Evolutionary conservation across 2,113 vertebrate genomes (phyloP), one percentile per base, ranked within the genome.

Genomic region (Heloderma charlesbogerti): DNA sequence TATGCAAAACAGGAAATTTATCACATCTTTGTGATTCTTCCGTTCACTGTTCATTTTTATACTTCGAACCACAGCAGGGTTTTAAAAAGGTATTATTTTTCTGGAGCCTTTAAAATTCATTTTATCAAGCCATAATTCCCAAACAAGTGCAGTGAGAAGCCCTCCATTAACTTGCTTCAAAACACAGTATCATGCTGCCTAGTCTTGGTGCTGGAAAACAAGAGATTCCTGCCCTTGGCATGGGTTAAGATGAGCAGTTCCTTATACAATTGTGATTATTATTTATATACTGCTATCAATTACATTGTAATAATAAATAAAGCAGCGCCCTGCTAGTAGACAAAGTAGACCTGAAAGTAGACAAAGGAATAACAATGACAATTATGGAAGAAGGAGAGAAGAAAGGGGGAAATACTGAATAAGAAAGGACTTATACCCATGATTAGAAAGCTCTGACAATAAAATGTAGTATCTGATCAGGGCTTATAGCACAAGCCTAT

Each of bases 51-150:
- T 90, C 71, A 91, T 95, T 94, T 93, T 89, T n/a, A 86, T 79
- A 96, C 92, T 96, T 87, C 94, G 95, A 93, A 89, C 92, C 88
- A 94, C 87, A 83, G 89, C 90, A 92, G 88, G 87, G 89, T 88
- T 93, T 96, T 96, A 88, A 88, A 91, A 87, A 94, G 79, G 88
- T 95, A 95, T 96, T 96, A 94, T 95, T 81, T 72, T 40, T 72
- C 45, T 31, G 37, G 27, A 71, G n/a, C 22, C 31, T 67, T 67
- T 51, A 45, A 78, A 79, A 71, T 57, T 88, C 29, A 22, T 51
- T 81, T 81, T 51, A 80, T 88, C 51, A 40, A 69, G 88, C 87
- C 92, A 95, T 93, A 94, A 95, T 89, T 96, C 94, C 94, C 94
- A 92, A 94, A 93, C 93, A 88, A 95, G 94, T 89, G 91, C 84